These are phyloP conservation scores for Chaetodon trifasciatus DNA, from an alignment of 2,797 vertebrate genomes.

Conservation along the genomic window DNA sequence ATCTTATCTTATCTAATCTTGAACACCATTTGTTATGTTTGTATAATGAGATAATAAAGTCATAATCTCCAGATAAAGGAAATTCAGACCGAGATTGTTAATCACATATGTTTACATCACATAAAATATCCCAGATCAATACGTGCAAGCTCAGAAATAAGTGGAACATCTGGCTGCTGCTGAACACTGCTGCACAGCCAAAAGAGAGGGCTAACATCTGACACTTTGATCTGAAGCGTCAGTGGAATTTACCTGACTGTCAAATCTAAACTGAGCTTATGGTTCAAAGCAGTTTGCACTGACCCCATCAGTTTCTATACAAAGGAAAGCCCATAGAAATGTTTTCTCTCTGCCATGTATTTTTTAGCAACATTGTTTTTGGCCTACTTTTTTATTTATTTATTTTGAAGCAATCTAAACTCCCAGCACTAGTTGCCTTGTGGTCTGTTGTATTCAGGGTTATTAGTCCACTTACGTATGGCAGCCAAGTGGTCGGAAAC, in stretches of 20 bases:
- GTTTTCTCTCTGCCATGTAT: slow-evolving; percentile 2
- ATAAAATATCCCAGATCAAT: neutral
- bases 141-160: neutral
- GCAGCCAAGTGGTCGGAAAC: slow-evolving; percentile 4
- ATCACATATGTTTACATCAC: neutral
- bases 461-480: slow-evolving; percentile 28
- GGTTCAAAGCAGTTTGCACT: slow-evolving; percentile 47
- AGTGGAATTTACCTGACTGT: slow-evolving; percentile 47
- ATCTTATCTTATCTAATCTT: too few relatives aligned
- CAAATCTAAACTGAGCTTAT: slow-evolving; percentile 18
- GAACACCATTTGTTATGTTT: too few relatives aligned
- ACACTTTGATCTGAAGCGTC: slow-evolving; percentile 43
- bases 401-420: slow-evolving; percentile 5
- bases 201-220: slow-evolving; percentile 24
- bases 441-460: neutral
- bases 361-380: slow-evolving; percentile 31
- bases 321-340: slow-evolving; percentile 3
- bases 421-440: neutral
- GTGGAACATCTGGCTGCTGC: slow-evolving; percentile 7
- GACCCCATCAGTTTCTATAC: slow-evolving; percentile 31
- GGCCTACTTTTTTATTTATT: neutral
- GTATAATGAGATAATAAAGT: neutral
- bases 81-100: neutral
- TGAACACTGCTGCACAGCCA: neutral
- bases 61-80: neutral